These are phyloP conservation scores for Coelinius sp. DNA, from an alignment of 2,888 invertebrate genomes.

Conservation along the genomic window DNA sequence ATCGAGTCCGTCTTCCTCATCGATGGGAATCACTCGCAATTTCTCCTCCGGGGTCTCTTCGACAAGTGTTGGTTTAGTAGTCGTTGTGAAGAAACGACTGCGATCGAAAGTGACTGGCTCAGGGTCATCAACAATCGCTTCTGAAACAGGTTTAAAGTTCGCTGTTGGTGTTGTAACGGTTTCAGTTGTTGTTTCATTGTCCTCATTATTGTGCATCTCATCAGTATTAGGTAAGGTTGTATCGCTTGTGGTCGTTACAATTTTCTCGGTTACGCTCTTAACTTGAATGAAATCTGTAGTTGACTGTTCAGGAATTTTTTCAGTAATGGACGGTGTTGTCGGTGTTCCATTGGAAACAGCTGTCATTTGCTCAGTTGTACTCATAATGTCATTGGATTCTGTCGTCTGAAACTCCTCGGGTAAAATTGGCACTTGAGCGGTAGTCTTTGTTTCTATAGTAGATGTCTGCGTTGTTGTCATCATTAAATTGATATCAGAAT, in stretches of 20 bases:
- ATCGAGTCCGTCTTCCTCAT: constrained; percentile 43
- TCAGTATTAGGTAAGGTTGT: constrained; percentile 33
- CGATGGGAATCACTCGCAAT: constrained; percentile 61
- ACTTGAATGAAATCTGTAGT: constrained; percentile 1
- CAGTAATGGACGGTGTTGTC: constrained; percentile 44
- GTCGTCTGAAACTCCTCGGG: constrained; percentile 67
- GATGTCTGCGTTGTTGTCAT: constrained; percentile 48
- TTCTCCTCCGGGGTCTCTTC: constrained; percentile 44
- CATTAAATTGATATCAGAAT: constrained; percentile 30
- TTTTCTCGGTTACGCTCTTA: constrained; percentile 7
- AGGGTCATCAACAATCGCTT: constrained; percentile 59
- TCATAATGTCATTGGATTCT: constrained; percentile 60
- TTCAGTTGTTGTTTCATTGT: constrained; percentile 18
- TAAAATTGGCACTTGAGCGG: constrained; percentile 63
- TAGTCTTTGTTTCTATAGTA: constrained; percentile 60
- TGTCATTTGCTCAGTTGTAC: constrained; percentile 48
- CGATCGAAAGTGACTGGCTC: constrained; percentile 56
- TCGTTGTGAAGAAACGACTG: constrained; percentile 55
- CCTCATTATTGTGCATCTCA: constrained; percentile 5
- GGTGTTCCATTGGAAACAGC: constrained; percentile 42
- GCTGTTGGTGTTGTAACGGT: constrained; percentile 42
- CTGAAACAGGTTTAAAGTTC: constrained; percentile 64
- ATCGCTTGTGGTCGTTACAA: constrained; percentile 28
- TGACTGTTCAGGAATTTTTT: constrained; percentile 34
- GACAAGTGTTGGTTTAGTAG: constrained; percentile 43